Evolutionary conservation across 64 coral and sea anemone species (phyloP).

Genomic region (Montipora foliosa): DNA sequence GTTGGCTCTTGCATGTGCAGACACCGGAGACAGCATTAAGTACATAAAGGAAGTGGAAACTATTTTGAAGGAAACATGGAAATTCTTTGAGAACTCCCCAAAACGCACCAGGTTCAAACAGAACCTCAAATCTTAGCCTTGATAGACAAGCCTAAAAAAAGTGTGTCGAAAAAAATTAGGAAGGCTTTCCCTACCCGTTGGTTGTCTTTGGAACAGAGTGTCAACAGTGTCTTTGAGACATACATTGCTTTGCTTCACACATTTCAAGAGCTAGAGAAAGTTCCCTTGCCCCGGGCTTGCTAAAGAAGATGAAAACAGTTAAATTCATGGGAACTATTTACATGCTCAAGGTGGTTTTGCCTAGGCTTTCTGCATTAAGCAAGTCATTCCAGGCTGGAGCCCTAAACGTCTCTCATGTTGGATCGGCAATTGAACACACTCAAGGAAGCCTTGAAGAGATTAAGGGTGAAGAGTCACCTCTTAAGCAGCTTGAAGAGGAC

Average conservation of each 20-base stretch:
- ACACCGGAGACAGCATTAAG: no score
- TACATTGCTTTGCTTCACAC: constrained; percentile 20
- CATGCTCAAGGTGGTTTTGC: no score
- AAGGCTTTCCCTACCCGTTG: constrained; percentile 53
- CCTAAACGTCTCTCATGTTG: no score
- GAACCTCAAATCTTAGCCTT: constrained; percentile 30
- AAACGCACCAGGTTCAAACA: constrained; percentile 56
- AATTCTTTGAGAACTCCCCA: constrained; percentile 56
- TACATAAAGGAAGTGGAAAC: not conserved
- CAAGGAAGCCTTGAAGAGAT: no score
- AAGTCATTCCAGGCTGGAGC: no score
- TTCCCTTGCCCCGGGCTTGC: constrained; percentile 3
- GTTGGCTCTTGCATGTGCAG: constrained; percentile 18
- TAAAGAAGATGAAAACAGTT: constrained; percentile 14
- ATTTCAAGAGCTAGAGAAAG: constrained; percentile 29
- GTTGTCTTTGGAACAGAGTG: constrained; percentile 35
- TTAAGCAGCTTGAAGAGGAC: no score
- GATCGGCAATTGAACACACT: no score
- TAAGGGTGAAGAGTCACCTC: no score
- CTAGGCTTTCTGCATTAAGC: no score
- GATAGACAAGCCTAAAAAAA: constrained; percentile 16
- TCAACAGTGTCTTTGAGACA: constrained; percentile 19
- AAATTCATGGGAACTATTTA: no score
- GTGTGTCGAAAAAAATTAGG: constrained; percentile 14
- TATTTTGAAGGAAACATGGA: constrained; percentile 40